Conservation (phyloP, 2,888 invertebrate species). For the Chironomus tentans region DNA sequence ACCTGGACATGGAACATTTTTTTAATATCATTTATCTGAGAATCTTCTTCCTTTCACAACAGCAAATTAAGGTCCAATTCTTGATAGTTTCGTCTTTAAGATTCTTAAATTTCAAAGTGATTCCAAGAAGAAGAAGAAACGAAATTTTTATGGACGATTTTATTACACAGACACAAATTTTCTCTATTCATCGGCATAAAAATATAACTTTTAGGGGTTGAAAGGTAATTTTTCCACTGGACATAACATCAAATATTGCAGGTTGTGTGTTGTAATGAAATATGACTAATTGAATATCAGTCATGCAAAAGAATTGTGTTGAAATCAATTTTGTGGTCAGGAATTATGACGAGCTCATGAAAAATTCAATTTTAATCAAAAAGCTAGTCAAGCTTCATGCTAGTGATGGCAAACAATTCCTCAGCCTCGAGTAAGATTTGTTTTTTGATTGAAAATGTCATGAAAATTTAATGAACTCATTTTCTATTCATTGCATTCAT, state of each 20-base stretch:
- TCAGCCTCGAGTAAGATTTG: not conserved
- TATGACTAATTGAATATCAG: slow-evolving; percentile 7
- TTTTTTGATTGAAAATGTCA: not conserved
- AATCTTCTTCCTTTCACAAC: not conserved
- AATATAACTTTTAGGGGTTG: too few relatives aligned
- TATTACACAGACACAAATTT: not conserved
- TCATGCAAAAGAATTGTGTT: slow-evolving; percentile 17
- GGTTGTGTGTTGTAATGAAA: not conserved
- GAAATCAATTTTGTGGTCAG: slow-evolving; percentile 22
- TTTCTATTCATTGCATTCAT: not conserved
- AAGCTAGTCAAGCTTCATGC: not conserved
- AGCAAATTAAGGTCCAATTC: too few relatives aligned
- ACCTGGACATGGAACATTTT: not conserved
- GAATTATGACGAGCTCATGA: slow-evolving; percentile 12
- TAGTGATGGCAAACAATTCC: too few relatives aligned
- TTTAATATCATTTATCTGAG: not conserved
- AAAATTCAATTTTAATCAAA: slow-evolving; percentile 26
- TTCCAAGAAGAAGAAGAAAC: not conserved
- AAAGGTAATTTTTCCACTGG: not conserved
- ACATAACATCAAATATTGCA: not conserved
- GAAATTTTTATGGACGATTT: not conserved
- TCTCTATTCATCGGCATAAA: too few relatives aligned
- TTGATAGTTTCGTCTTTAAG: not conserved
- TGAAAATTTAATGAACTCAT: slow-evolving; percentile 3
- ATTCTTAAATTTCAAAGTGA: not conserved